Percentiles rank a stretch among this genome's conserved stretches.
phyloP scores from a whole-genome alignment of 2,113 vertebrate species.

The Poeciliopsis occidentalis region DNA sequence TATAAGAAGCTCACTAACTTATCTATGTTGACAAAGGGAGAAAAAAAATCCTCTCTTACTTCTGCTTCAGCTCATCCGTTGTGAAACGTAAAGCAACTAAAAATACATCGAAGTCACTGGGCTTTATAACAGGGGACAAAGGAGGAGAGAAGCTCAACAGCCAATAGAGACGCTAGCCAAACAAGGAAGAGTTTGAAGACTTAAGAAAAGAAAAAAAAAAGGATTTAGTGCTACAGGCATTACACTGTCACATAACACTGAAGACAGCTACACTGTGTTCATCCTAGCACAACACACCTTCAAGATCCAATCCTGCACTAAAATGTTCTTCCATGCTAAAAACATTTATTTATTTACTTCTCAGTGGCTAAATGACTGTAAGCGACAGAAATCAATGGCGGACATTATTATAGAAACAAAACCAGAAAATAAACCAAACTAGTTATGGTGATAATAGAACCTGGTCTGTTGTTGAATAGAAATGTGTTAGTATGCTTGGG shows the following conservation, averaged over 20 bases:
- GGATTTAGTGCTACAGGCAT: background rate
- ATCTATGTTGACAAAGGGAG: constrained; percentile 15
- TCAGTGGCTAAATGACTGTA: no score
- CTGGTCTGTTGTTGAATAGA: no score
- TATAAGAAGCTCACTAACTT: constrained; percentile 60
- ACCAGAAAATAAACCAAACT: no score
- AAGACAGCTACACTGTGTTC: background rate
- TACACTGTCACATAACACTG: background rate
- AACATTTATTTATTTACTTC: no score
- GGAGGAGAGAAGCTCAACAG: constrained; percentile 1
- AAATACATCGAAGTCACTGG: constrained; percentile 5
- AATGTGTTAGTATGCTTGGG: no score
- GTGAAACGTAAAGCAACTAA: background rate
- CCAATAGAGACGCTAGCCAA: constrained; percentile 23
- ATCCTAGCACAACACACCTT: no score
- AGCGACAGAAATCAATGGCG: no score
- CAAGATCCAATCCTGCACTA: no score
- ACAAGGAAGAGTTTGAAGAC: constrained; percentile 4
- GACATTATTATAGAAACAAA: no score
- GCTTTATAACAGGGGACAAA: constrained; percentile 8
- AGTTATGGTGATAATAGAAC: no score
- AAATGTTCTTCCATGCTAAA: no score
- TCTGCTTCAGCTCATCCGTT: background rate
- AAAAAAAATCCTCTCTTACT: background rate
- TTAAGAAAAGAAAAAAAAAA: background rate